Conservation (phyloP, 2,888 invertebrate genomes). For the Pyralis farinalis region DNA sequence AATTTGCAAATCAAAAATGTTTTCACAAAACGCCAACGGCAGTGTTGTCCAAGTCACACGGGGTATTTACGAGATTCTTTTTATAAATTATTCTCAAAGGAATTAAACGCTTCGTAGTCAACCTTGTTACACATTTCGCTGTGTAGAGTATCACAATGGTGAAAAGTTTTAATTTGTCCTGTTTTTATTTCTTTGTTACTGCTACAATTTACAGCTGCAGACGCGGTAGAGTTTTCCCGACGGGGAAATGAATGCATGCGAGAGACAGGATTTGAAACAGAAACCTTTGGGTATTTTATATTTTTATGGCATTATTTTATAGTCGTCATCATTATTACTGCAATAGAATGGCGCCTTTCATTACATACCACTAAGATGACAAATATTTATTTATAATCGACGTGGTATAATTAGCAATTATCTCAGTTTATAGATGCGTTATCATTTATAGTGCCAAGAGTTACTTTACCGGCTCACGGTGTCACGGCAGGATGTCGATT, state of each 20-base stretch:
- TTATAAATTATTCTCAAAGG: conserved; percentile 14
- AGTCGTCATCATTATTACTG: too few species aligned
- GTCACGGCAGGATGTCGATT: too few species aligned
- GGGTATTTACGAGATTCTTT: conserved; percentile 35
- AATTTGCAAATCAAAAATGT: too few species aligned
- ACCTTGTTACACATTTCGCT: conserved; percentile 8
- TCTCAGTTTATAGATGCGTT: too few species aligned
- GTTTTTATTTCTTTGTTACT: conserved; percentile 23
- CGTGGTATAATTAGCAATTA: too few species aligned
- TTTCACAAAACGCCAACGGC: conserved; percentile 29
- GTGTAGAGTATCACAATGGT: conserved; percentile 8
- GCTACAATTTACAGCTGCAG: conserved; percentile 16
- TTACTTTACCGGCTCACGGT: too few species aligned
- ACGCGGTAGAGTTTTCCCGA: conserved; percentile 9
- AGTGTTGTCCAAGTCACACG: conserved; percentile 12
- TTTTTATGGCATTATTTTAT: too few species aligned
- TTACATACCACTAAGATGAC: too few species aligned
- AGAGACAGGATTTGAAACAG: background rate
- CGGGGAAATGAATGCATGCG: conserved; percentile 6
- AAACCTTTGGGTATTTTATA: background rate
- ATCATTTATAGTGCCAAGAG: too few species aligned
- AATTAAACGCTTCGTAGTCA: conserved; percentile 7
- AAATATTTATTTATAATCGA: too few species aligned
- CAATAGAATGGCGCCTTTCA: too few species aligned
- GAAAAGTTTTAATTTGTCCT: conserved; percentile 26